Percentiles rank a stretch among this genome's conserved stretches.
Conservation (phyloP, 1,140 invertebrate genomes). For the Drosophila lacteicornis region DNA sequence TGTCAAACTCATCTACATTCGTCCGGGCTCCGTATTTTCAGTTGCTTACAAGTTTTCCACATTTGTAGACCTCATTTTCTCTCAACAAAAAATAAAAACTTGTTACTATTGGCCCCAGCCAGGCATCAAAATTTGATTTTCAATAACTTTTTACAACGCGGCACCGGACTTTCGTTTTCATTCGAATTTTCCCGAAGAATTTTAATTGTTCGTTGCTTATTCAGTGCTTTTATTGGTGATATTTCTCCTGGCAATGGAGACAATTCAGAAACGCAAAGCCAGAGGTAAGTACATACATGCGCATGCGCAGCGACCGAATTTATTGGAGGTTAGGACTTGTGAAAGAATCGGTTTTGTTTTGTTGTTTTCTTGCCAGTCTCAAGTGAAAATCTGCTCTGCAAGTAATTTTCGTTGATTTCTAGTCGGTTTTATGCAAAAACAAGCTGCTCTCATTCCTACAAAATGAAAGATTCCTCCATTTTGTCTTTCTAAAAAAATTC, state of each 20-base stretch:
- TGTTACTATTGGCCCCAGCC: background rate
- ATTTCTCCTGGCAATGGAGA: background rate
- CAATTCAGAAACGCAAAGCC: background rate
- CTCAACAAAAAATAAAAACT: background rate
- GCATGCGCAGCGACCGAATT: no score
- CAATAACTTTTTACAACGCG: background rate
- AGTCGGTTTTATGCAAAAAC: no score
- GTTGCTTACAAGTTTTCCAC: background rate
- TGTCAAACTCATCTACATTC: background rate
- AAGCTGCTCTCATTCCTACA: no score
- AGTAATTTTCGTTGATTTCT: no score
- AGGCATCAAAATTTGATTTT: background rate
- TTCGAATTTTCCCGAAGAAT: background rate
- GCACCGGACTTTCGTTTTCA: background rate
- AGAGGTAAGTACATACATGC: background rate
- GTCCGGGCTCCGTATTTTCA: background rate
- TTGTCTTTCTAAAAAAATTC: no score
- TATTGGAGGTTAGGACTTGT: no score
- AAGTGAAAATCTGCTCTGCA: no score
- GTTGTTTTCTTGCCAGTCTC: no score
- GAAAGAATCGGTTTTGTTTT: no score
- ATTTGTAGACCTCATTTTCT: background rate
- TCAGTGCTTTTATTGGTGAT: background rate
- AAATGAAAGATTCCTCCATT: no score
- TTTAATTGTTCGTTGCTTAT: background rate